These are phyloP conservation scores for Linnaemya vulpina DNA, from an alignment of 2,888 invertebrate genomes.

Conservation along the genomic window DNA sequence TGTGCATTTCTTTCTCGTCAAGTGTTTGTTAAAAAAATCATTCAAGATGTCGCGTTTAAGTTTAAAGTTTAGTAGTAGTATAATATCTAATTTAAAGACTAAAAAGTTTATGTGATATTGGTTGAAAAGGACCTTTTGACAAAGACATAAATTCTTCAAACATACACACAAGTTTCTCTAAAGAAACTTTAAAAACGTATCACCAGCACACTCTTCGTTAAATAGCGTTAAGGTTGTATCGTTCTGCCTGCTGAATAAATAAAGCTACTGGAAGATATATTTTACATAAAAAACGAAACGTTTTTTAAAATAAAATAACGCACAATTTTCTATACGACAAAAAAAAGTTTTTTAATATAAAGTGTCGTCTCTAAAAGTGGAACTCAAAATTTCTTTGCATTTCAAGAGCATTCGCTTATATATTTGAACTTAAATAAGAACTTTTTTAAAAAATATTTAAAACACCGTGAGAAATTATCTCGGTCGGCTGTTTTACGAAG, in stretches of 20 bases:
- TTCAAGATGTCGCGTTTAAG: constrained; percentile 79
- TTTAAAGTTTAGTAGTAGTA: constrained; percentile 73
- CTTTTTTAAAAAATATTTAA: constrained; percentile 6
- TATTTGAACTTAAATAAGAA: constrained; percentile 10
- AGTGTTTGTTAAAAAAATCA: constrained; percentile 54
- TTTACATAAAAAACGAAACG: background rate
- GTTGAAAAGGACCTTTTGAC: constrained; percentile 70
- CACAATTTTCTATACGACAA: too few species aligned
- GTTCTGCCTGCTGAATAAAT: constrained; percentile 3
- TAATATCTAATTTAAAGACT: constrained; percentile 78
- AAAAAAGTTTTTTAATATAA: too few species aligned
- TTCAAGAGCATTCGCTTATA: constrained; percentile 3
- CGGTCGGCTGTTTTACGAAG: constrained; percentile 60
- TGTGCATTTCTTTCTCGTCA: constrained; percentile 42
- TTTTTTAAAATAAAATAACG: background rate
- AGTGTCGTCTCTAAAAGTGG: too few species aligned
- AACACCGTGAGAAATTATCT: constrained; percentile 56
- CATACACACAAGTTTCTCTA: constrained; percentile 35
- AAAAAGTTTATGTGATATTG: constrained; percentile 79
- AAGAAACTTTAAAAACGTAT: constrained; percentile 29
- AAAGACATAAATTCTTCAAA: constrained; percentile 35
- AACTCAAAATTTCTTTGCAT: background rate
- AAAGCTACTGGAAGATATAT: constrained; percentile 4
- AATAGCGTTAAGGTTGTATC: constrained; percentile 9
- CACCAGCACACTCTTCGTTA: background rate